Evolutionary conservation across 2,113 vertebrate species (phyloP).

Genomic region (Oreochromis niloticus): DNA sequence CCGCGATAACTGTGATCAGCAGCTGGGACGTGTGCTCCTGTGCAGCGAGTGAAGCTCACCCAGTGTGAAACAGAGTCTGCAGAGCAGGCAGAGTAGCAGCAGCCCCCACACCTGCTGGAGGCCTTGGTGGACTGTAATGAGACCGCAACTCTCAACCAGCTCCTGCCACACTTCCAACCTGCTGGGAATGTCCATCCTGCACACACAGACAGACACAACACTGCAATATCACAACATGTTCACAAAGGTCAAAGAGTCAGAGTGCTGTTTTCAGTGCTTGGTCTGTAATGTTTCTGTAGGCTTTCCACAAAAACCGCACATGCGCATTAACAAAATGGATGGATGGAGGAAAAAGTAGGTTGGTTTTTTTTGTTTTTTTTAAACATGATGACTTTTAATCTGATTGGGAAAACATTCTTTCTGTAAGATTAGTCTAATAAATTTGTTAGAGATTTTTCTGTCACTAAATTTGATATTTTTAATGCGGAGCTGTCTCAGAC

Average conservation of each 20-base stretch:
- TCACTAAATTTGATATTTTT: not conserved
- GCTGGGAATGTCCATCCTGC: slow-evolving; percentile 69
- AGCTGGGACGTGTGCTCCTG: not conserved
- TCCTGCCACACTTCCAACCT: slow-evolving; percentile 75
- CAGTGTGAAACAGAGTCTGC: slow-evolving; percentile 77
- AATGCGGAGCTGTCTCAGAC: not conserved
- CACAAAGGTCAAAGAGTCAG: not conserved
- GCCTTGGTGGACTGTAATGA: slow-evolving; percentile 78
- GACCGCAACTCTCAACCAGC: slow-evolving; percentile 77
- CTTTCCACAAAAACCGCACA: not conserved
- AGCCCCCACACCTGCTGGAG: slow-evolving; percentile 83
- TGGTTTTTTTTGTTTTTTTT: not conserved
- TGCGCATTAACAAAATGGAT: not conserved
- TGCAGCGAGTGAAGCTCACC: slow-evolving; percentile 64
- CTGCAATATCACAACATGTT: not conserved
- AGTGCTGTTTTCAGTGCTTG: not conserved
- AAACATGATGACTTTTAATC: not conserved
- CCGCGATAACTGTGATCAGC: not conserved
- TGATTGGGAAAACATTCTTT: not conserved
- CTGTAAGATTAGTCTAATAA: not conserved
- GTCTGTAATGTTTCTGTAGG: not conserved
- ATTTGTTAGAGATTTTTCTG: not conserved
- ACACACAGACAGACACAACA: not conserved
- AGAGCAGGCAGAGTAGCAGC: slow-evolving; percentile 79
- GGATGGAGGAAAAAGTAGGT: not conserved